Base-by-base conservation (phyloP, 2,888 invertebrate species). In the Rhagonycha fulva region DNA sequence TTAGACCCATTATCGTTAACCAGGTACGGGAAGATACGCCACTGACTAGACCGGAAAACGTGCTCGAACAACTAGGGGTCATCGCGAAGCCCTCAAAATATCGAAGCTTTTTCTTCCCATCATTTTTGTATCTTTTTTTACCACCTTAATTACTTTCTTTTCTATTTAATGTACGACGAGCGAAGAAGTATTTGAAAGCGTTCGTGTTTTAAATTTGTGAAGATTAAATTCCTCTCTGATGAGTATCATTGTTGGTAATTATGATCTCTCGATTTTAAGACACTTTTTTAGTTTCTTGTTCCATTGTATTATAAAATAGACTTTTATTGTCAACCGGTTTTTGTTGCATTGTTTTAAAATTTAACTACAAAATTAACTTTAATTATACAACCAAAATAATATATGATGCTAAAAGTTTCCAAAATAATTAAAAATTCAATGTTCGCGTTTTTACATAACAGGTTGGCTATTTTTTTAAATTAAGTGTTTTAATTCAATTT, bases 1-100 rank as follows among this genome's bases (percentile, higher is more conserved):
- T 66, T 75, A 77, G 72, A 70, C 79, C 80, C 78, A 79, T 81
- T 76, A 81, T 76, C 78, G 72, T 80, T 76, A 76, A 77, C 78
- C 80, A 78, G 81, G 80, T 77, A 80, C 81, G 75, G 77, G 74
- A 80, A 81, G 81, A 81, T 80, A 82, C 81, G 81, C 81, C 82
- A 82, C 81, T 82, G 80, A 71, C 77, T 72, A 72, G 72, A 74
- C 78, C 77, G 78, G 78, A 80, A 80, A 78, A 80, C 76, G 72
- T 74, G 79, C 76, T 77, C 72, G 66, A 76, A 72, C 75, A 68
- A 75, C 75, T 32, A 66, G 76, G 77, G 47, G 70, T 77, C 77
- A 77, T 70, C 72, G 66, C 63, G 70, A 69, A 60, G 71, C 74
- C 70, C 70, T 62, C 72, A 60, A 73, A 72, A 70, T 30, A 32